These are phyloP conservation scores for Vombatus ursinus DNA, from an alignment of 2,113 vertebrate species.

Conservation along the genomic window DNA sequence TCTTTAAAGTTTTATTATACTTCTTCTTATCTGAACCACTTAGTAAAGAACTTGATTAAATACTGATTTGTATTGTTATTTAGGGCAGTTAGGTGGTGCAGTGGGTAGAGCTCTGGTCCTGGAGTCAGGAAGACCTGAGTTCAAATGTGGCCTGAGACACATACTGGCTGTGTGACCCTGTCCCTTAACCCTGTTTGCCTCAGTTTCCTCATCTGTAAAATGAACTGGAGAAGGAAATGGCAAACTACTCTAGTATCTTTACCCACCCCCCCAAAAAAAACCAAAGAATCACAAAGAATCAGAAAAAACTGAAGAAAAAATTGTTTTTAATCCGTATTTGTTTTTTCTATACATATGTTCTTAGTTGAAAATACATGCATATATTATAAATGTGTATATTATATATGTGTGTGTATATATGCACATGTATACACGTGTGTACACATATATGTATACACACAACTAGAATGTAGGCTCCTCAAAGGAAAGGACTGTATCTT, in stretches of 20 bases:
- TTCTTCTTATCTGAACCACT: not conserved
- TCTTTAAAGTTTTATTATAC: not conserved
- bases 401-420: not conserved
- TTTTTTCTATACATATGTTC: not conserved
- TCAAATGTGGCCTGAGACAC: not conserved
- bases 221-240: not conserved
- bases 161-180: not conserved
- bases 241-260: not conserved
- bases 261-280: not conserved
- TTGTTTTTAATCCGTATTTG: not conserved
- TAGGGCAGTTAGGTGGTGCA: not conserved
- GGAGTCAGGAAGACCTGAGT: not conserved
- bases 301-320: not conserved
- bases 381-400: not conserved
- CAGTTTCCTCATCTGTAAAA: not conserved
- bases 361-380: not conserved
- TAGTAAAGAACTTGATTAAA: not conserved
- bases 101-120: not conserved
- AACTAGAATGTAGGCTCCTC: not conserved
- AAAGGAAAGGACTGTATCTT: not conserved
- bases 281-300: not conserved
- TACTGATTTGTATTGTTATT: not conserved
- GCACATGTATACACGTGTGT: not conserved
- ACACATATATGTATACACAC: fast-evolving
- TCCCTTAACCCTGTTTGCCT: not conserved